Evolutionary conservation across 2,888 invertebrate genomes (phyloP).

Genomic region (Leuctra nigra): DNA sequence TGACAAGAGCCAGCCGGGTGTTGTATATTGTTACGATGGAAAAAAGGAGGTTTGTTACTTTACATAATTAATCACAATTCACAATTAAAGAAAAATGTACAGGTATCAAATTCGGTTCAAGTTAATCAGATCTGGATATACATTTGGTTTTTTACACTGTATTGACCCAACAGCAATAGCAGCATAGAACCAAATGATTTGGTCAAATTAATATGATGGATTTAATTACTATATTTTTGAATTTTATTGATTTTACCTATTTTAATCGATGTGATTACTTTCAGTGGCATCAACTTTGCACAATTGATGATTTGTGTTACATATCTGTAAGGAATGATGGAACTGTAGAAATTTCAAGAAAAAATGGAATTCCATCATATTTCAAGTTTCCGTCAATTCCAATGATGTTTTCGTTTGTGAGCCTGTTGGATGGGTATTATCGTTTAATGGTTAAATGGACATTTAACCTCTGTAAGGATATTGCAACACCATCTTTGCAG

Average conservation of each 20-base stretch:
- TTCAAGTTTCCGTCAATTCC: conserved; percentile 61
- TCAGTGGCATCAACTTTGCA: conserved; percentile 67
- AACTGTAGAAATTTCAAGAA: conserved; percentile 67
- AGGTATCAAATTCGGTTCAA: too few relatives aligned
- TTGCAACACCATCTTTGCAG: conserved; percentile 70
- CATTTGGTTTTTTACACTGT: neutral
- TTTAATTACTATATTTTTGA: too few relatives aligned
- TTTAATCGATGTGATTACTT: too few relatives aligned
- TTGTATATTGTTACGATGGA: conserved; percentile 55
- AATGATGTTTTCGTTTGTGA: conserved; percentile 69
- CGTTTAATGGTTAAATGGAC: conserved; percentile 84
- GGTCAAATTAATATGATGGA: too few relatives aligned
- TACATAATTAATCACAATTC: too few relatives aligned
- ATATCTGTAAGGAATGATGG: conserved; percentile 63
- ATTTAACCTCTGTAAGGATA: conserved; percentile 78
- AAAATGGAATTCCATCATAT: conserved; percentile 70
- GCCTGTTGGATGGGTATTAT: conserved; percentile 80
- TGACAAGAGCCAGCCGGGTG: conserved; percentile 57
- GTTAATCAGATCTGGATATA: too few relatives aligned
- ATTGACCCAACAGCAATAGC: neutral
- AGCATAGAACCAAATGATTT: too few relatives aligned
- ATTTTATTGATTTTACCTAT: too few relatives aligned
- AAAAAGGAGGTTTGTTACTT: conserved; percentile 51
- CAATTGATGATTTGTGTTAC: conserved; percentile 78
- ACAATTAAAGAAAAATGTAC: too few relatives aligned